Conservation (phyloP, 2,797 vertebrate species). For the Dendrocincla tyrannina region DNA sequence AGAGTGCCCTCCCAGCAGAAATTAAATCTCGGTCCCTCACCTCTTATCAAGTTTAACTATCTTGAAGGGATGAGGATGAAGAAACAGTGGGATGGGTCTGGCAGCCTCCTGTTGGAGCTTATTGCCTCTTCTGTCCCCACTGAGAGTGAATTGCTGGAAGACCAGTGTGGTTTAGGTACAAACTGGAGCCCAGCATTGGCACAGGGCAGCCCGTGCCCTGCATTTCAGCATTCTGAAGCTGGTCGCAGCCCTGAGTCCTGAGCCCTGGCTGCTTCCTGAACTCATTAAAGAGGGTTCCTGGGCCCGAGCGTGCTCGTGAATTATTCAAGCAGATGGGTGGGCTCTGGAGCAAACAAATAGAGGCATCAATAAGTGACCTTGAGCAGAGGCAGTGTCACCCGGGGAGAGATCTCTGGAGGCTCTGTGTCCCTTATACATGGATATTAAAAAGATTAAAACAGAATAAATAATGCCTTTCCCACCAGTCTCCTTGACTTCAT, state of each 20-base stretch:
- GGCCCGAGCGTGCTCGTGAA: not conserved
- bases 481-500: not conserved
- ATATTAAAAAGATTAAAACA: slow-evolving; percentile 20
- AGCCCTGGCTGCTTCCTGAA: slow-evolving; percentile 15
- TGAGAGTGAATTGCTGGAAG: not conserved
- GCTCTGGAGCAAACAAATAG: not conserved
- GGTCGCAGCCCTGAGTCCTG: not conserved
- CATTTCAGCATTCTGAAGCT: not conserved
- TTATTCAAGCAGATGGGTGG: slow-evolving; percentile 5
- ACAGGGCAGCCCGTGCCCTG: not conserved
- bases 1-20: not conserved
- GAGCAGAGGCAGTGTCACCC: not conserved
- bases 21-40: not conserved
- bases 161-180: not conserved
- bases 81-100: not conserved
- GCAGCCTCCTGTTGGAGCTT: not conserved
- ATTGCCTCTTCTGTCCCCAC: not conserved
- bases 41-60: not conserved
- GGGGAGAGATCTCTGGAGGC: not conserved
- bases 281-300: not conserved
- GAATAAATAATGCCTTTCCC: not conserved
- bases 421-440: not conserved
- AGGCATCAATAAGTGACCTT: not conserved
- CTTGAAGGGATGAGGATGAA: not conserved
- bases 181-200: not conserved